Conservation (phyloP, 2,113 vertebrate genomes). For the Seriola rivoliana region DNA sequence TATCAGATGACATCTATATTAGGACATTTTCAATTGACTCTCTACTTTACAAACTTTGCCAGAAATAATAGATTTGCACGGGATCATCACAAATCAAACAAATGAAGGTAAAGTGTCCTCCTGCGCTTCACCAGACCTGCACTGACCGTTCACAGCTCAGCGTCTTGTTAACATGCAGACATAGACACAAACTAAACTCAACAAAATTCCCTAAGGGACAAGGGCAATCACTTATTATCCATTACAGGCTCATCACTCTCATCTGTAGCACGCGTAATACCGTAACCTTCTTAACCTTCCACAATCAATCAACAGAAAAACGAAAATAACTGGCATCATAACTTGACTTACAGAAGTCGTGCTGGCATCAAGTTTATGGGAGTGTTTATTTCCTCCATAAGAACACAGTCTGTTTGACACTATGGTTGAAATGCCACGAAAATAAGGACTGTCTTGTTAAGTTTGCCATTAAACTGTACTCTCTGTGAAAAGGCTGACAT, state of each 20-base stretch:
- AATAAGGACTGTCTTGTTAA: neutral
- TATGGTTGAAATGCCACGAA: neutral
- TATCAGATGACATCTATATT: neutral
- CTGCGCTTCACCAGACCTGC: neutral
- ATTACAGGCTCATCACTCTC: neutral
- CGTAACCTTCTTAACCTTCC: neutral
- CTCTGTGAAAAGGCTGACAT: neutral
- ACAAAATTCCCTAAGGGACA: neutral
- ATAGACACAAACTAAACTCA: no score
- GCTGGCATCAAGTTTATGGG: neutral
- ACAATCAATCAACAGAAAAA: neutral
- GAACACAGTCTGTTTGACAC: slow-evolving; percentile 3
- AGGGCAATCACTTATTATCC: neutral
- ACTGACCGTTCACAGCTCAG: neutral
- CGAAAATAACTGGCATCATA: neutral
- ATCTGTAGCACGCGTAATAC: neutral
- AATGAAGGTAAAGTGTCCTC: slow-evolving; percentile 7
- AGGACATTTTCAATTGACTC: neutral
- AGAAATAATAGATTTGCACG: neutral
- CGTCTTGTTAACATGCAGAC: neutral
- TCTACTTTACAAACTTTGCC: neutral
- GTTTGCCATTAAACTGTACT: neutral
- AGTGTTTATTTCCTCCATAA: neutral
- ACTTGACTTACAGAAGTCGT: neutral
- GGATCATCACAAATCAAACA: slow-evolving; percentile 13